A percentile compares a stretch with the other conserved stretches of the same genome.
phyloP scores from a whole-genome alignment of 2,888 invertebrate genomes.

The Drosophila neotestacea region DNA sequence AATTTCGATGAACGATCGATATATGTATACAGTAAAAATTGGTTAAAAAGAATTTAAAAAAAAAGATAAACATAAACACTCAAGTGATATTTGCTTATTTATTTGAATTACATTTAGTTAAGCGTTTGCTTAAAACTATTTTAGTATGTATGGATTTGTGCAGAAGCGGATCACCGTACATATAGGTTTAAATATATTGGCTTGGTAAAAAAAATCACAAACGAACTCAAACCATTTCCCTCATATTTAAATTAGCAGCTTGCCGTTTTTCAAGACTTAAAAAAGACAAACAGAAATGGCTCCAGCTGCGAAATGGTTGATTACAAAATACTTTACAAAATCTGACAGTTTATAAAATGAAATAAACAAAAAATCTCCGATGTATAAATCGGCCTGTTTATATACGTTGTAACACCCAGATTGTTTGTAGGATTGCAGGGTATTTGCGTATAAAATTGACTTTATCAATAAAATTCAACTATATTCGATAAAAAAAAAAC shows the following conservation, averaged over 20 bases:
- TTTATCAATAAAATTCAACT: constrained; percentile 25
- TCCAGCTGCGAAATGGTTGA: neutral
- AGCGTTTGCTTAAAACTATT: neutral
- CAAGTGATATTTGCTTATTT: too few species aligned
- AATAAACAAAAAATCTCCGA: too few species aligned
- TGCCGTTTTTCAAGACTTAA: neutral
- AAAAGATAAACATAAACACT: too few species aligned
- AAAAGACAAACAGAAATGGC: neutral
- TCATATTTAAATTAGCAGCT: neutral
- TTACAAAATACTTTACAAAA: neutral
- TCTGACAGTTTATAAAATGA: too few species aligned
- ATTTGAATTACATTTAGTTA: too few species aligned
- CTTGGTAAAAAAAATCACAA: neutral
- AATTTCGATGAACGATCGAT: too few species aligned
- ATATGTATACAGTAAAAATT: neutral
- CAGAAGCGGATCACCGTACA: neutral
- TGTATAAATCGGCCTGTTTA: too few species aligned
- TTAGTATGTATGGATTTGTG: neutral
- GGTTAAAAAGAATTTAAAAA: too few species aligned
- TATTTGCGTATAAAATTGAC: neutral
- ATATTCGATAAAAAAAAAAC: constrained; percentile 27
- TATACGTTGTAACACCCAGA: neutral
- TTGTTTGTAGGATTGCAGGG: neutral
- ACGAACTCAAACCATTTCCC: neutral
- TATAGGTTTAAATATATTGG: too few species aligned